Base-by-base conservation (phyloP, 2,888 invertebrate species). In the Pyrrhosoma nymphula region DNA sequence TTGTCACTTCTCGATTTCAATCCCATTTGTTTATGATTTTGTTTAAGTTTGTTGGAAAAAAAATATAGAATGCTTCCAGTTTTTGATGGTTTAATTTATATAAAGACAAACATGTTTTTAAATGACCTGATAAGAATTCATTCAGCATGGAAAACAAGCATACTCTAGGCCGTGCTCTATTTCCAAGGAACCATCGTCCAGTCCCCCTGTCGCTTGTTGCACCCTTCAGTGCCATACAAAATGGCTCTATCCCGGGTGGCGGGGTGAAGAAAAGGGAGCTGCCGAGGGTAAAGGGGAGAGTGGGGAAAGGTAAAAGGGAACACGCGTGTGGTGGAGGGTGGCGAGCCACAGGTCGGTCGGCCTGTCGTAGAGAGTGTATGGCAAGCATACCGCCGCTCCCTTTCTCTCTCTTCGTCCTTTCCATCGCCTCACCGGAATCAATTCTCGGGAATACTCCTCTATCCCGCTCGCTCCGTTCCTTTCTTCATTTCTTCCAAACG, bases 341-440 rank as follows among this genome's bases (percentile, higher is more conserved):
- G 60, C 60, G 63, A 93, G 69, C 93, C 93, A 93, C 93, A 93
- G 93, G 93, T 93, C 93, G 47, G 93, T 12, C 39, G 35, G 23
- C n/a, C 63, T 12, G 60, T 60, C 20, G 60, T 60, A 60, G 60
- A 60, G 91, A 91, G 63, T 60, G 91, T 39, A 63, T 35, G 39
- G 60, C 60, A 35, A 63, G 60, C 56, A 23, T 18, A 23, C 63
- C 47, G 30, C 91, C 10, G 16, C 69, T 69, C 69, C 35, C 69
- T 47, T 55, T n/a, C n/a, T n/a, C 47, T 60, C 47, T 30, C 89
- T 55, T 55, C 55, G 82, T 12, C 47, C 39, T 88, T 82, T 2
- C 47, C 39, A 39, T 88, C 47, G 47, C 39, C 55, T 26, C 89
- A 23, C 56, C 69, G 47, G 30, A 39, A 75, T 93, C 93, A 69